Base-by-base conservation (phyloP, 2,113 vertebrate species). In the Ascaphus truei region DNA sequence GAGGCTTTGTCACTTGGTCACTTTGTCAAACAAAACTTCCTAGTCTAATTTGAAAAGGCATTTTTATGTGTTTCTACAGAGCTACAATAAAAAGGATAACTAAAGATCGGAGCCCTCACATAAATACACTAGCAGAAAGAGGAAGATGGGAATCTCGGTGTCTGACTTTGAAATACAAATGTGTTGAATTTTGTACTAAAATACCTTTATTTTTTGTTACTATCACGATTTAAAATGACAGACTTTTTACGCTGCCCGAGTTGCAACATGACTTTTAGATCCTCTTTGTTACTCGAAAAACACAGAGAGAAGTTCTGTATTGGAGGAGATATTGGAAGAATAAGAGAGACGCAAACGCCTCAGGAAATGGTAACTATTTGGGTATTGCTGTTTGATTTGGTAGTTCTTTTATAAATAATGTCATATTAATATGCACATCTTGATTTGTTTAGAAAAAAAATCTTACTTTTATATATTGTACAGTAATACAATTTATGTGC, bases 291-390 rank as follows among this genome's bases (percentile, higher is more conserved):
- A 45, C 69, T 81, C 12, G 60, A 62, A 64, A 79, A 80, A 25
- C 81, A 83, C 34, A 74, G 74, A 65, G 76, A 79, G 12, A 81
- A 72, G 72, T 83, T 83, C 48, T 81, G 79, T 47, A 80, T 83
- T 50, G 81, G 81, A 23, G 62, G 53, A 23, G 60, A 73, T 51
- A 20, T 72, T 43, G 73, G 62, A 36, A 75, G 62, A 23, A 57
- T 36, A 27, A 36, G 63, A 16, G 59, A 63, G 39, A 62, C 64
- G 5, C 73, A 64, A 33, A 76, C 63, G 1, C 58, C 73, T 5
- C 45, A 74, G 52, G 64, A 72, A 15, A 16, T 78, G 77, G 80
- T 79, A 73, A 52, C 12, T 63, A 36, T 45, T 3, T 33, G n/a
- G 7, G 29, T 43, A 26, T 25, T 13, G 2, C 23, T 36, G 18